phyloP scores from a whole-genome alignment of 2,113 vertebrate species.

The Macheiramphus alcinus region DNA sequence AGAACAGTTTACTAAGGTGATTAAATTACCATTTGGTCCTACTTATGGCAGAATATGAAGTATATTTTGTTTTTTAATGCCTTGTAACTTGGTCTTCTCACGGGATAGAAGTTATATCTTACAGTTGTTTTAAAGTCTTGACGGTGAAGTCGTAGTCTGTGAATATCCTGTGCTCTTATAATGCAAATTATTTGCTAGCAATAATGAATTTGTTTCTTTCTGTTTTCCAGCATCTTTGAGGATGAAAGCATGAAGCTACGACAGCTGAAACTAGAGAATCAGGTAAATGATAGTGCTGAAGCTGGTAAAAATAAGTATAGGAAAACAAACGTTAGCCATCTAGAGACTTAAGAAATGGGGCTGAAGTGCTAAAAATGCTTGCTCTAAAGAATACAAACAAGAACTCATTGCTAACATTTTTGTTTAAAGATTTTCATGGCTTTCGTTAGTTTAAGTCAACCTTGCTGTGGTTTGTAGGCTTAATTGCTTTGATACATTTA shows the following conservation, averaged over 20 bases:
- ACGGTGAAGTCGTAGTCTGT: not conserved
- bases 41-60: not conserved
- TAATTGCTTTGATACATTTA: not conserved
- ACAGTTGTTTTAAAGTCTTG: not conserved
- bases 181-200: not conserved
- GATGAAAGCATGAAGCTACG: conserved; percentile 85
- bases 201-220: not conserved
- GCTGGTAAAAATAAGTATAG: not conserved
- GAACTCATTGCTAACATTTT: not conserved
- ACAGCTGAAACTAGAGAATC: conserved; percentile 91
- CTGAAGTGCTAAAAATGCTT: not conserved
- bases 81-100: not conserved
- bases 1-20: not conserved
- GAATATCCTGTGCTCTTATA: not conserved
- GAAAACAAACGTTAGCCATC: not conserved
- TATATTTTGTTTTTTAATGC: not conserved
- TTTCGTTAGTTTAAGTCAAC: not conserved
- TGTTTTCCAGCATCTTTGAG: conserved; percentile 78
- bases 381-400: not conserved
- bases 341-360: not conserved
- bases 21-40: not conserved
- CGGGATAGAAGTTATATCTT: not conserved
- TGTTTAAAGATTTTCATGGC: not conserved
- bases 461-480: not conserved
- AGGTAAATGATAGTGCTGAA: conserved; percentile 73